These are phyloP conservation scores for Lontra canadensis DNA, from an alignment of 2,113 vertebrate species.

Conservation along the genomic window DNA sequence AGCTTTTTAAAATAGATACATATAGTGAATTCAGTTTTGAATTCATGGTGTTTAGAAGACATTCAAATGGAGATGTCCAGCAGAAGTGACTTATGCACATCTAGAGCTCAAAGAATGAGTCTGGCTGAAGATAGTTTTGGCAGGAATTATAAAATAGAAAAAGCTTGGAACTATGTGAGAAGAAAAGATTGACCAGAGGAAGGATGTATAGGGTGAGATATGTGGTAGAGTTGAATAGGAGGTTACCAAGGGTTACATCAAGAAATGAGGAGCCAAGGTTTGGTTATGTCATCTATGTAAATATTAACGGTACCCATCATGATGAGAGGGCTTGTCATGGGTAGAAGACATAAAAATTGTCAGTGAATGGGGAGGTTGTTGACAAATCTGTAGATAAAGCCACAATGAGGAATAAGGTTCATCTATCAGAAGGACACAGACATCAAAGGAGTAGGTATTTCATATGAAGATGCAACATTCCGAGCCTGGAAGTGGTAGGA, in stretches of 20 bases:
- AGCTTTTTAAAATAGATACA: neutral
- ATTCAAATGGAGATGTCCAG: neutral
- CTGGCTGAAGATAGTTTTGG: neutral
- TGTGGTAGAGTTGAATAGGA: neutral
- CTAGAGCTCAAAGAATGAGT: neutral
- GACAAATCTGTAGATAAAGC: neutral
- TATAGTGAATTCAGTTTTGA: neutral
- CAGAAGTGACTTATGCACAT: neutral
- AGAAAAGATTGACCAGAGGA: neutral
- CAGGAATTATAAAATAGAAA: neutral
- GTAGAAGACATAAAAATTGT: neutral
- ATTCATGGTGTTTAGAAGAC: neutral
- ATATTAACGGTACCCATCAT: neutral
- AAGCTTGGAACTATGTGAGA: neutral
- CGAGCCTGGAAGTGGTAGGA: neutral
- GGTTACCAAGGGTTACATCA: neutral
- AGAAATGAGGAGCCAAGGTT: neutral
- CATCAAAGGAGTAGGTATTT: neutral
- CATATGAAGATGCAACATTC: neutral
- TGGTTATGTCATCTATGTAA: neutral
- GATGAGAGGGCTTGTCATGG: neutral
- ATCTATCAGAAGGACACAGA: neutral
- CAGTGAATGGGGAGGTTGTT: neutral
- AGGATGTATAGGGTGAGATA: neutral
- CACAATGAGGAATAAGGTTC: neutral